phyloP scores from a whole-genome alignment of 2,797 vertebrate species.

The Parambassis ranga region DNA sequence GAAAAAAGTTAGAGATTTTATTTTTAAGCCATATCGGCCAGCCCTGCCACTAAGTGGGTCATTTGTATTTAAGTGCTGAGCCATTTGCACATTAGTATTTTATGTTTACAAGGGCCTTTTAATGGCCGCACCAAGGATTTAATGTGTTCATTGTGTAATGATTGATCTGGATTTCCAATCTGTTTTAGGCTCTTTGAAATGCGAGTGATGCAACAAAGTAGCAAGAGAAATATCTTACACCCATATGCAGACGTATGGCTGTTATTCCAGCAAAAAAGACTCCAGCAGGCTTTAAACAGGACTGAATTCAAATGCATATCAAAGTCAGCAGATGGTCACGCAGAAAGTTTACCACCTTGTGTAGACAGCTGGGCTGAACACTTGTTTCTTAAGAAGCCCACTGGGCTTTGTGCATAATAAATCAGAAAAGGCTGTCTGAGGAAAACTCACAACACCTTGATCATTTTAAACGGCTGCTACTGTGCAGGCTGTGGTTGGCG shows the following conservation, averaged over 20 bases:
- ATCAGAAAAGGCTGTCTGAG: not conserved
- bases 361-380: constrained; percentile 1
- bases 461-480: not conserved
- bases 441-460: constrained; percentile 6
- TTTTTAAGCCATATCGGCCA: too few species aligned
- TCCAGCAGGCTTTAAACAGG: not conserved
- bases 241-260: not conserved
- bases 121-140: too few species aligned
- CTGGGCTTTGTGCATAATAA: not conserved
- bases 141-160: too few species aligned
- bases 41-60: too few species aligned
- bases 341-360: not conserved
- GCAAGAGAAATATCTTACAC: too few species aligned
- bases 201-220: too few species aligned
- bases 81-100: too few species aligned
- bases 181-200: too few species aligned
- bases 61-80: too few species aligned
- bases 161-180: too few species aligned
- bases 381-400: not conserved
- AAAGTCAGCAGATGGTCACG: not conserved
- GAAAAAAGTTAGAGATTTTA: too few species aligned
- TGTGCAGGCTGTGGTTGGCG: not conserved
- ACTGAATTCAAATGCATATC: not conserved
- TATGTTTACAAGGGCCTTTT: too few species aligned
- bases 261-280: not conserved